These are phyloP conservation scores for Octonoba sinensis DNA, from an alignment of 2,888 invertebrate species.

Conservation along the genomic window DNA sequence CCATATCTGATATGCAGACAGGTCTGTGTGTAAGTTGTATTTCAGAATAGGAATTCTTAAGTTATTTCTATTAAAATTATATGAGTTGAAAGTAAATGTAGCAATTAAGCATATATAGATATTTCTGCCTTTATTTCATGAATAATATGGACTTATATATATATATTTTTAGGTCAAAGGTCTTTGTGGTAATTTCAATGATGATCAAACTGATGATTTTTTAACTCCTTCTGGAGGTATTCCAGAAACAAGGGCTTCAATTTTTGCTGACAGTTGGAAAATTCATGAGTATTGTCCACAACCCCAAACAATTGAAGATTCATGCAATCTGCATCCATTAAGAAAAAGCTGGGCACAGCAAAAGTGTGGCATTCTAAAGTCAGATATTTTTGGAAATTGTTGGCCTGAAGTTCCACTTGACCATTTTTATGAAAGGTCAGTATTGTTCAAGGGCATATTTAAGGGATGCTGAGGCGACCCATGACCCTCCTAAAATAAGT, in stretches of 20 bases:
- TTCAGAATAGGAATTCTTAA: too few relatives aligned
- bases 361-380: slow-evolving; percentile 83
- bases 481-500: too few relatives aligned
- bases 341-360: slow-evolving; percentile 85
- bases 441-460: not conserved
- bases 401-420: slow-evolving; percentile 84
- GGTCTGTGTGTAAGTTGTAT: too few relatives aligned
- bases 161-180: slow-evolving; percentile 77
- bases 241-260: slow-evolving; percentile 80
- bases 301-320: slow-evolving; percentile 70
- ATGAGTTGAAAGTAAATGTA: too few relatives aligned
- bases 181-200: slow-evolving; percentile 91
- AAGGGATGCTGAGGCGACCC: not conserved
- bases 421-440: slow-evolving; percentile 76
- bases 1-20: too few relatives aligned
- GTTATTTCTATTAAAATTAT: too few relatives aligned
- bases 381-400: slow-evolving; percentile 80
- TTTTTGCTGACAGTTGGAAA: slow-evolving; percentile 92
- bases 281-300: slow-evolving; percentile 82
- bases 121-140: too few relatives aligned
- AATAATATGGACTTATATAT: too few relatives aligned
- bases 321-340: slow-evolving; percentile 82
- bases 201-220: slow-evolving; percentile 86
- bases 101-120: too few relatives aligned
- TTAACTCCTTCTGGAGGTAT: slow-evolving; percentile 85